A percentile compares a stretch with the other conserved stretches of the same genome.
Evolutionary conservation across 2,113 vertebrate genomes (phyloP).

Genomic region (Mellivora capensis): DNA sequence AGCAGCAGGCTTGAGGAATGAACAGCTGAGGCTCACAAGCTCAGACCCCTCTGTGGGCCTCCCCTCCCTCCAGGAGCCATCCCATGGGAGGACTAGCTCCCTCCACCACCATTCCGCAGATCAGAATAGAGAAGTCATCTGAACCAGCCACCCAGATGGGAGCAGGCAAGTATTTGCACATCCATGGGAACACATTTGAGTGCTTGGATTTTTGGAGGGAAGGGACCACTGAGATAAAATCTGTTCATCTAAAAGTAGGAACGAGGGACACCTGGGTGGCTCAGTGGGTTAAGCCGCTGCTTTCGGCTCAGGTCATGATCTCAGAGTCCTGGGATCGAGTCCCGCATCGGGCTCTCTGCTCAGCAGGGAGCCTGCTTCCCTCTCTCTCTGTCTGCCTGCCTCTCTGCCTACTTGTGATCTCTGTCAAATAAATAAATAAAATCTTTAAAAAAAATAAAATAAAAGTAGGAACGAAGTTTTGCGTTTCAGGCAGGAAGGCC

Average conservation of each 20-base stretch:
- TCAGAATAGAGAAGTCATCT: neutral
- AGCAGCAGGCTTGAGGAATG: neutral
- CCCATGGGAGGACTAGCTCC: neutral
- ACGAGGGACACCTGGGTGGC: no score
- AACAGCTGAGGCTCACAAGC: neutral
- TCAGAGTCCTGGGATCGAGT: no score
- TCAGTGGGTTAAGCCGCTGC: no score
- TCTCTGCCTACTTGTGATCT: no score
- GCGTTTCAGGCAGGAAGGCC: neutral
- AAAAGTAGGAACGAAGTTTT: neutral
- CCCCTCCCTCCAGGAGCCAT: neutral
- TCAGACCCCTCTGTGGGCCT: neutral
- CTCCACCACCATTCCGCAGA: neutral
- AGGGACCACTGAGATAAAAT: neutral
- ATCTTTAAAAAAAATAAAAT: no score
- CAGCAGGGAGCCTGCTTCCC: no score
- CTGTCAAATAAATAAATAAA: no score
- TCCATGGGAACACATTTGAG: neutral
- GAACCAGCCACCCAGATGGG: no score
- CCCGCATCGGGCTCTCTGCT: no score
- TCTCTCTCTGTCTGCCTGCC: no score
- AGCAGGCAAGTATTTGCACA: neutral
- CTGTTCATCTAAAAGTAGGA: neutral
- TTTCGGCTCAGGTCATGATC: no score
- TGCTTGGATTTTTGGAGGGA: neutral